phyloP scores from a whole-genome alignment of 2,113 vertebrate species.

The Mobula hypostoma region DNA sequence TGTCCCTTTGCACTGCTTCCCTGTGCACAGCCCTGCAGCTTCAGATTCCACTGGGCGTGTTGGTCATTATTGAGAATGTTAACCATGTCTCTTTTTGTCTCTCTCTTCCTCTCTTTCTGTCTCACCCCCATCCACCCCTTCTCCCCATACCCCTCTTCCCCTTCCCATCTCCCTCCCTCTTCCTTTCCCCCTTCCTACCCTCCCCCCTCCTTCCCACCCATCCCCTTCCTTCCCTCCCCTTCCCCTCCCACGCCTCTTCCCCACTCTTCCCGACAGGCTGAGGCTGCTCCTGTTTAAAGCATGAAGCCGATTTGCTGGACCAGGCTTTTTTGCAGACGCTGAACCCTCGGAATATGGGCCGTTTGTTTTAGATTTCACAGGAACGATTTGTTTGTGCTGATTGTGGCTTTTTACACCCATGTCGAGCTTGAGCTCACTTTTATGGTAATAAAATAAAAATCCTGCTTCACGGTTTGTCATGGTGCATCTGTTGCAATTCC shows the following conservation, averaged over 20 bases:
- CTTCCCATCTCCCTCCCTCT: not conserved
- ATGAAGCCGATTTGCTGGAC: not conserved
- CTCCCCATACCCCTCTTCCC: too few species aligned
- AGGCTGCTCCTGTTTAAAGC: not conserved
- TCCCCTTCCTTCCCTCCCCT: too few species aligned
- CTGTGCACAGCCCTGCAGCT: too few species aligned
- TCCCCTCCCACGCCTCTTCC: not conserved
- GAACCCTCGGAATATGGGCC: not conserved
- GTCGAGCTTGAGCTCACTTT: not conserved
- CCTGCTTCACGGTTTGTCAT: not conserved
- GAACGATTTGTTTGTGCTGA: not conserved
- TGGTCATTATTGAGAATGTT: too few species aligned
- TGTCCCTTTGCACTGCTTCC: too few species aligned
- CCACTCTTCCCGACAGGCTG: not conserved
- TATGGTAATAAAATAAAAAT: slow-evolving; percentile 2
- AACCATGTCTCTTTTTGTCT: too few species aligned
- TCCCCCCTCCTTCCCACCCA: not conserved
- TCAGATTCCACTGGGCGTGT: too few species aligned
- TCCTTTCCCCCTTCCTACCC: not conserved
- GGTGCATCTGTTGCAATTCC: not conserved
- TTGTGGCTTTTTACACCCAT: not conserved
- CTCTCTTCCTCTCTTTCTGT: too few species aligned
- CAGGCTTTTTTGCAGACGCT: not conserved
- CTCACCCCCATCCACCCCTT: too few species aligned
- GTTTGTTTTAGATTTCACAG: not conserved